Conservation (phyloP, 2,888 invertebrate genomes). For the Plebejus anna region DNA sequence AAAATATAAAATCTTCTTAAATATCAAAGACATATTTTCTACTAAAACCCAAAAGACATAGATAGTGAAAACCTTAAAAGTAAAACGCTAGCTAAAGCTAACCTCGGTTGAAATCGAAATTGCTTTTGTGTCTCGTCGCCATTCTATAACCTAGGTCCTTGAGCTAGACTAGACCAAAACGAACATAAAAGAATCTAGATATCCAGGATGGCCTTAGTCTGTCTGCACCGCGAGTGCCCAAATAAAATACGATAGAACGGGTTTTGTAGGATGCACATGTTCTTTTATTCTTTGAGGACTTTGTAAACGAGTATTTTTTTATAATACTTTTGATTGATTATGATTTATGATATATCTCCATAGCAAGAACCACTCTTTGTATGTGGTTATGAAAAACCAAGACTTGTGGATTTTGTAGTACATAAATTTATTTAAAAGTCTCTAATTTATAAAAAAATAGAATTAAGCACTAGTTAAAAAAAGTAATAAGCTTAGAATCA, state of each 20-base stretch:
- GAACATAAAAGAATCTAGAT: background rate
- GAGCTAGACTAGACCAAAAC: constrained; percentile 2
- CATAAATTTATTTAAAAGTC: too few relatives aligned
- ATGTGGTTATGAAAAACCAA: background rate
- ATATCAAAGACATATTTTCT: background rate
- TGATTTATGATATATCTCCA: background rate
- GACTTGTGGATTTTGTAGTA: too few relatives aligned
- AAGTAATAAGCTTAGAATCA: too few relatives aligned
- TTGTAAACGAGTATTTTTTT: background rate
- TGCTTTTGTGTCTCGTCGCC: constrained; percentile 15
- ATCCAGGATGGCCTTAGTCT: constrained; percentile 10
- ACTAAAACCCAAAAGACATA: background rate
- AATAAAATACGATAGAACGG: constrained; percentile 7
- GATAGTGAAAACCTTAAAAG: background rate
- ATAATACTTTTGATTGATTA: background rate
- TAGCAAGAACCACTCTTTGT: background rate
- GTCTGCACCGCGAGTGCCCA: constrained; percentile 17
- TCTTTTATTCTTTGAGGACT: constrained; percentile 1
- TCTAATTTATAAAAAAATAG: too few relatives aligned
- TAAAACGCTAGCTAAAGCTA: background rate
- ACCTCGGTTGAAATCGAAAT: constrained; percentile 14
- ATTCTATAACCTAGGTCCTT: constrained; percentile 11
- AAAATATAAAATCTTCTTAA: background rate
- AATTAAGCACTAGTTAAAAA: too few relatives aligned
- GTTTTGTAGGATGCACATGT: constrained; percentile 9